Conservation (phyloP, 2,797 vertebrate species). For the Rhabdophis nuchalis region DNA sequence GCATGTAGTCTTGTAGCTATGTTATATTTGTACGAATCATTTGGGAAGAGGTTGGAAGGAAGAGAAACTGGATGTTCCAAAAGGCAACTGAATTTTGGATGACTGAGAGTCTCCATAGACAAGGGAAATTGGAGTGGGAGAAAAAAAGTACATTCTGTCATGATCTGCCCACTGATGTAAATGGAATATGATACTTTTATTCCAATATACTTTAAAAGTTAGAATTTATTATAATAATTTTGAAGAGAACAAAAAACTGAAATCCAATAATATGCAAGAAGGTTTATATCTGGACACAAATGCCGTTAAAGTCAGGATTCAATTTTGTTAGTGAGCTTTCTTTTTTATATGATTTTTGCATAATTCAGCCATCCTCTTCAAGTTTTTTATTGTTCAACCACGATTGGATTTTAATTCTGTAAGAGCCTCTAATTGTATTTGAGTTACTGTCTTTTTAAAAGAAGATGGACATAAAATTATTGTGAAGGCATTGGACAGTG, state of each 20-base stretch:
- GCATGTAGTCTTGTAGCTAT: background rate
- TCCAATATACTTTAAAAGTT: background rate
- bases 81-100: background rate
- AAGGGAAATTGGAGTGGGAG: background rate
- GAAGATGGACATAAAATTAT: constrained; percentile 62
- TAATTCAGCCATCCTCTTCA: constrained; percentile 41
- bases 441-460: constrained; percentile 59
- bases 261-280: background rate
- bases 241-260: background rate
- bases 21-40: background rate
- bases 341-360: constrained; percentile 48
- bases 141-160: background rate
- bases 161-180: background rate
- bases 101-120: background rate
- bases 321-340: constrained; percentile 16
- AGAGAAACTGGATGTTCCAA: background rate
- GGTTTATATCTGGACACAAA: background rate
- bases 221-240: background rate
- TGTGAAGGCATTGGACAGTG: constrained; percentile 53
- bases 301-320: constrained; percentile 19
- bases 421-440: constrained; percentile 62
- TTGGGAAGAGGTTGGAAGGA: background rate
- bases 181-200: background rate
- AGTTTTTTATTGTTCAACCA: constrained; percentile 56
- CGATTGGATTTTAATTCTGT: constrained; percentile 55